Percentiles rank a stretch among this genome's conserved stretches.
Conservation (phyloP, 2,797 vertebrate species). For the Artibeus jamaicensis region DNA sequence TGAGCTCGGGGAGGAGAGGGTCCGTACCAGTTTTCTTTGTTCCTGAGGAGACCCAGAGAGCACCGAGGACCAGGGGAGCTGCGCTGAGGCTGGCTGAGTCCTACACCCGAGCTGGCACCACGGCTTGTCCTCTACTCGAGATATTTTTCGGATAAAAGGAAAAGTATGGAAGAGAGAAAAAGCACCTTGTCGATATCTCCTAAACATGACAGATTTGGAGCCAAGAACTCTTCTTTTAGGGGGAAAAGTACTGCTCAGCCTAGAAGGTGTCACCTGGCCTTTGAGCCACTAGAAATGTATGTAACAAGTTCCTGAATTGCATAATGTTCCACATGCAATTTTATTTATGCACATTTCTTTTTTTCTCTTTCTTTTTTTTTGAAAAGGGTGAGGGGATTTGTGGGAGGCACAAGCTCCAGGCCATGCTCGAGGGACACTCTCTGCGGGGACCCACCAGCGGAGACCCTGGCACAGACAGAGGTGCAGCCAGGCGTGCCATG, state of each 20-base stretch:
- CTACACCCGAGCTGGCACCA: not conserved
- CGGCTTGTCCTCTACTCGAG: not conserved
- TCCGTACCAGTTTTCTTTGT: not conserved
- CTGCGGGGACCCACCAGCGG: conserved; percentile 91
- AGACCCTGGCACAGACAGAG: conserved; percentile 92
- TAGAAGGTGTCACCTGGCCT: not conserved
- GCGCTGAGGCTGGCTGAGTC: fast-evolving
- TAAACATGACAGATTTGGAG: not conserved
- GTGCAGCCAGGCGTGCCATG: conserved; percentile 89
- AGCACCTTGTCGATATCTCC: not conserved
- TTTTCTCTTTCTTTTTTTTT: not conserved
- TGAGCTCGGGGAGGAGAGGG: not conserved
- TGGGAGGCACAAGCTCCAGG: conserved; percentile 39
- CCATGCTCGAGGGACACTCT: conserved; percentile 91
- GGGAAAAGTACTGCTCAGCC: not conserved
- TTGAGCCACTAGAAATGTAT: not conserved
- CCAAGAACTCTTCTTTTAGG: not conserved
- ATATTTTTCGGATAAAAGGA: not conserved
- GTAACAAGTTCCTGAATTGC: not conserved
- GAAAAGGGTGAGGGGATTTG: not conserved
- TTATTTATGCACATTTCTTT: conserved; percentile 3
- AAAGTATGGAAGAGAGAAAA: not conserved
- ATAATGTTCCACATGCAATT: not conserved
- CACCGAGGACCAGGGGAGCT: not conserved
- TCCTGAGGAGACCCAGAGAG: conserved; percentile 32